Evolutionary conservation across 2,113 vertebrate species (phyloP).

Genomic region (Oophaga pumilio): DNA sequence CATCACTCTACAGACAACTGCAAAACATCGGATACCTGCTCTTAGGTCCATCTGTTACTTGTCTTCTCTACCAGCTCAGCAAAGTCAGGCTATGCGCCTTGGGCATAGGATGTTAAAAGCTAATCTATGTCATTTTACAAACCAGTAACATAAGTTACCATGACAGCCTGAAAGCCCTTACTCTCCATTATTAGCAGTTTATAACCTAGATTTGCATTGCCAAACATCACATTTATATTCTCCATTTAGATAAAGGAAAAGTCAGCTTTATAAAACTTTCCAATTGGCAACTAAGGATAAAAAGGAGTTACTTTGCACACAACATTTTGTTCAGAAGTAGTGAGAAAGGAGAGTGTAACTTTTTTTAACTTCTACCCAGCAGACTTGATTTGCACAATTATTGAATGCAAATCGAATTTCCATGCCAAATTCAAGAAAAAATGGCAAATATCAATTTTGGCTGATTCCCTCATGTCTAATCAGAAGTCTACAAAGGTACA

Average conservation of each 20-base stretch:
- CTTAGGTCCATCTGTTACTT: constrained; percentile 22
- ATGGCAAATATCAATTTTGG: no score
- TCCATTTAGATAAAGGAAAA: neutral
- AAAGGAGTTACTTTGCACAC: neutral
- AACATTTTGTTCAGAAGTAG: neutral
- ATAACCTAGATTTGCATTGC: neutral
- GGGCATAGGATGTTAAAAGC: constrained; percentile 30
- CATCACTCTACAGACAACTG: neutral
- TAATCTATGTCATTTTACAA: constrained; percentile 37
- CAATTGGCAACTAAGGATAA: neutral
- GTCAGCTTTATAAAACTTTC: neutral
- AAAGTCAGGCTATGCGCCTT: constrained; percentile 15
- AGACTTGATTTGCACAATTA: no score
- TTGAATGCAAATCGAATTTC: no score
- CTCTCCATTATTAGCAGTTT: constrained; percentile 3
- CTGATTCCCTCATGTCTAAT: no score
- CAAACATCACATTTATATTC: constrained; percentile 7
- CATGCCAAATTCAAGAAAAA: no score
- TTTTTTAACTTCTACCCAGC: no score
- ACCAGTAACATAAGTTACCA: constrained; percentile 36
- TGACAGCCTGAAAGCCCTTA: constrained; percentile 42
- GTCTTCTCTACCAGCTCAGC: constrained; percentile 5
- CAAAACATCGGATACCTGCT: constrained; percentile 10
- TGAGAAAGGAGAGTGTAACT: no score
- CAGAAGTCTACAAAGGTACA: no score